A percentile compares a stretch with the other conserved stretches of the same genome.
phyloP scores from a whole-genome alignment of 2,113 vertebrate species.

The Deroptyus accipitrinus region DNA sequence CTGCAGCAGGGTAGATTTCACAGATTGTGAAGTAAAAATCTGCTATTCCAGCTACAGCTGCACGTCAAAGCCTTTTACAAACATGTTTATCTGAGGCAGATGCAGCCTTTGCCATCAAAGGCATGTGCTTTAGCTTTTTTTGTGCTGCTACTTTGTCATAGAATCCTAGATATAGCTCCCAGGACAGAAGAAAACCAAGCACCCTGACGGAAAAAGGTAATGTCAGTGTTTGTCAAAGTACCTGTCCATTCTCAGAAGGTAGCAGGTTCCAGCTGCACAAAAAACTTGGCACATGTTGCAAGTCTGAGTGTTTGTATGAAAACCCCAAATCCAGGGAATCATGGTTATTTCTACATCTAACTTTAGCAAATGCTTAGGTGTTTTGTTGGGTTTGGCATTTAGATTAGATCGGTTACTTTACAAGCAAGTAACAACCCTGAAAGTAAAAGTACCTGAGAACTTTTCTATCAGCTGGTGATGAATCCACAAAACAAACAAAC shows the following conservation, averaged over 20 bases:
- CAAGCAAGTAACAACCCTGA: not conserved
- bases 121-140: not conserved
- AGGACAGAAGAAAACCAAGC: not conserved
- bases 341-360: not conserved
- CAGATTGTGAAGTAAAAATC: conserved; percentile 30
- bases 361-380: not conserved
- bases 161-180: not conserved
- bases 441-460: not conserved
- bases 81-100: conserved; percentile 8
- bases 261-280: not conserved
- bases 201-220: not conserved
- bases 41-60: conserved; percentile 27
- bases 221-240: not conserved
- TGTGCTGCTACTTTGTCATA: not conserved
- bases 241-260: not conserved
- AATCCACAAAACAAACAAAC: not conserved
- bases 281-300: not conserved
- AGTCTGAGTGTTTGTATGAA: not conserved
- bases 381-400: not conserved
- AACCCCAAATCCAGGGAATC: not conserved
- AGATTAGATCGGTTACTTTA: not conserved
- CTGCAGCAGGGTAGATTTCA: not conserved
- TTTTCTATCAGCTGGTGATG: not conserved
- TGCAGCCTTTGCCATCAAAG: not conserved
- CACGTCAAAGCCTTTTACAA: not conserved